A percentile compares a stretch with the other conserved stretches of the same genome.
phyloP scores from a whole-genome alignment of 2,113 vertebrate genomes.

The Hipposideros armiger region DNA sequence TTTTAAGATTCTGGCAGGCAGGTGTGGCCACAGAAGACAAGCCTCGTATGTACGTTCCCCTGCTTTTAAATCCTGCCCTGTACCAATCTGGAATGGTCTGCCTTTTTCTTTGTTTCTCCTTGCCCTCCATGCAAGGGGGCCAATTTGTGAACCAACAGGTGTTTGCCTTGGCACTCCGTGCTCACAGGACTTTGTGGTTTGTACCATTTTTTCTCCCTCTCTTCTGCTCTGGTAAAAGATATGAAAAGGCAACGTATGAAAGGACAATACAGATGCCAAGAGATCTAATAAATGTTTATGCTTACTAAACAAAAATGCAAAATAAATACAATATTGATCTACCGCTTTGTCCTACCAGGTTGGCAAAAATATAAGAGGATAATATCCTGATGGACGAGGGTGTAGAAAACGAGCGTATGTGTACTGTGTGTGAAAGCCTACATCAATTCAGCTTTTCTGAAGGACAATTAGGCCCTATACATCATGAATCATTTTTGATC shows the following conservation, averaged over 20 bases:
- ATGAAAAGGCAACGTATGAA: background rate
- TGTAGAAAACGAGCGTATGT: background rate
- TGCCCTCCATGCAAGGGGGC: background rate
- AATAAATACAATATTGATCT: background rate
- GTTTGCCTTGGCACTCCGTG: background rate
- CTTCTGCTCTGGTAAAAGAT: background rate
- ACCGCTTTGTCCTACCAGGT: background rate
- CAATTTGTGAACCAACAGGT: background rate
- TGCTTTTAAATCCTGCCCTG: background rate
- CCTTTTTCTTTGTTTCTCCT: background rate
- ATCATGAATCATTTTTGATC: background rate
- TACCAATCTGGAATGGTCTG: background rate
- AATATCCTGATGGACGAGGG: background rate
- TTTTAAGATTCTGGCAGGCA: background rate
- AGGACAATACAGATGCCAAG: background rate
- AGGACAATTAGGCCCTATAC: background rate
- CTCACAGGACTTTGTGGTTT: background rate
- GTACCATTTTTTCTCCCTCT: background rate
- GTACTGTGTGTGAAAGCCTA: background rate
- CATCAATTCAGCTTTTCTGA: background rate
- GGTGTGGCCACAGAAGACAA: background rate
- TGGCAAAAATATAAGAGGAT: background rate
- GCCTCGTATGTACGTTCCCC: background rate
- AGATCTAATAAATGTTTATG: background rate
- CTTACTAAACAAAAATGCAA: background rate